A percentile compares a stretch with the other conserved stretches of the same genome.
Evolutionary conservation across 1,140 invertebrate species (phyloP).

Genomic region (Dufourea novaeangliae): DNA sequence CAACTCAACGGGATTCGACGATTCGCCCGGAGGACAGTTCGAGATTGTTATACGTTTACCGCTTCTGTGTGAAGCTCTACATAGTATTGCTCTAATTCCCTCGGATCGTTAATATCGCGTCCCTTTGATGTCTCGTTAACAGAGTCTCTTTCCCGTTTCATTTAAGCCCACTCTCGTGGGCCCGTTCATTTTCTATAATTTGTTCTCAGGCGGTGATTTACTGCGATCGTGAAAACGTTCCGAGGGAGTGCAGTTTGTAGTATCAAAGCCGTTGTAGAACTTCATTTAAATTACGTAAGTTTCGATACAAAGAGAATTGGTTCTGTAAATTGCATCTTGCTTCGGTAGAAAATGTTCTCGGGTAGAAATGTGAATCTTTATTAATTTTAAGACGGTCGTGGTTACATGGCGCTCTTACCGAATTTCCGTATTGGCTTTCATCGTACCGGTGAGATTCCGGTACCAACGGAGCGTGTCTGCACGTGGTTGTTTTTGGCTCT

Average conservation of each 20-base stretch:
- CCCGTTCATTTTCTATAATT: too few relatives aligned
- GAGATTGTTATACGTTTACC: too few relatives aligned
- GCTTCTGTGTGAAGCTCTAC: too few relatives aligned
- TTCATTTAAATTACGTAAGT: background rate
- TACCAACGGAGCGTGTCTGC: background rate
- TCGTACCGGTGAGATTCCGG: background rate
- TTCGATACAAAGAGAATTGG: background rate
- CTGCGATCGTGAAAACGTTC: background rate
- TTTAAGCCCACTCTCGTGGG: too few relatives aligned
- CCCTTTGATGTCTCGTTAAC: background rate
- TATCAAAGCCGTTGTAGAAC: background rate
- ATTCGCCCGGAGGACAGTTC: background rate
- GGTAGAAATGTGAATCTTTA: background rate
- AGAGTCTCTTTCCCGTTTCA: too few relatives aligned
- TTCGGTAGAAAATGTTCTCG: background rate
- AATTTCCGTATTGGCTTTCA: background rate
- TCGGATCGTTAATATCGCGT: too few relatives aligned
- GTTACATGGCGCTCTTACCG: background rate
- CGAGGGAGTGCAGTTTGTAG: too few relatives aligned
- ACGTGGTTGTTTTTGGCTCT: too few relatives aligned
- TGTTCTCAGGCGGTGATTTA: background rate
- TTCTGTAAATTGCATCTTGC: background rate
- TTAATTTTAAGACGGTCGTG: background rate
- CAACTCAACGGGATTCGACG: slow-evolving; percentile 9
- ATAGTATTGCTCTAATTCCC: background rate